Evolutionary conservation across 2,113 vertebrate species (phyloP).

Genomic region (Bos taurus): DNA sequence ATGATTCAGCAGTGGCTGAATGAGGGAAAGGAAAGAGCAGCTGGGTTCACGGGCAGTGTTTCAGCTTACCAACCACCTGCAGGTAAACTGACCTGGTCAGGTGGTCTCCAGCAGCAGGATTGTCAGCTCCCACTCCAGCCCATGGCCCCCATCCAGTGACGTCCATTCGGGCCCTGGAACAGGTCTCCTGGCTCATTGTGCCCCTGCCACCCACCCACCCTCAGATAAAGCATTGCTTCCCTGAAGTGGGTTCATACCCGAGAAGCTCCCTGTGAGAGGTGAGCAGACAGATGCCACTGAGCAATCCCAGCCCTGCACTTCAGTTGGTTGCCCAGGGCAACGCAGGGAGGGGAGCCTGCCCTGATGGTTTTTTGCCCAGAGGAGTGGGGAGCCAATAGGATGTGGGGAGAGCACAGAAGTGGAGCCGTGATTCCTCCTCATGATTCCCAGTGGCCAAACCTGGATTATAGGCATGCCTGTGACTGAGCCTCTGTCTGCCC

Average conservation of each 20-base stretch:
- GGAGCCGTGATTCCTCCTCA: neutral
- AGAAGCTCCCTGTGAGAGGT: constrained; percentile 24
- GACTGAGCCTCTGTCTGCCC: fast-evolving
- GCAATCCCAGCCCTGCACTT: fast-evolving
- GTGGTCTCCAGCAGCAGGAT: neutral
- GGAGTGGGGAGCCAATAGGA: neutral
- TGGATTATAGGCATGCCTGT: neutral
- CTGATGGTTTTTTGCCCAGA: neutral
- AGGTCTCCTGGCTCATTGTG: constrained; percentile 60
- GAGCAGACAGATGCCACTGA: neutral
- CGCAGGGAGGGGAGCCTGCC: neutral
- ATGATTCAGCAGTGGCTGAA: neutral
- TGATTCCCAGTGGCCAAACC: neutral
- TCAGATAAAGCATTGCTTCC: constrained; percentile 39
- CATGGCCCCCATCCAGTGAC: too few relatives aligned
- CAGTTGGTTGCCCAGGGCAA: fast-evolving
- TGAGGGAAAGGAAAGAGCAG: constrained; percentile 66
- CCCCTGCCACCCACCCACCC: neutral
- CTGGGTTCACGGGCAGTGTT: constrained; percentile 55
- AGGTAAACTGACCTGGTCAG: constrained; percentile 12
- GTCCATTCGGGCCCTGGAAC: neutral
- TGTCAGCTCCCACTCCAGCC: neutral
- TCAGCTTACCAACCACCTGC: constrained; percentile 25
- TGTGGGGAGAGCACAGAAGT: neutral
- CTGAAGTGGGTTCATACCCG: neutral